Conservation (phyloP, 2,113 vertebrate genomes). For the Alethe diademata region DNA sequence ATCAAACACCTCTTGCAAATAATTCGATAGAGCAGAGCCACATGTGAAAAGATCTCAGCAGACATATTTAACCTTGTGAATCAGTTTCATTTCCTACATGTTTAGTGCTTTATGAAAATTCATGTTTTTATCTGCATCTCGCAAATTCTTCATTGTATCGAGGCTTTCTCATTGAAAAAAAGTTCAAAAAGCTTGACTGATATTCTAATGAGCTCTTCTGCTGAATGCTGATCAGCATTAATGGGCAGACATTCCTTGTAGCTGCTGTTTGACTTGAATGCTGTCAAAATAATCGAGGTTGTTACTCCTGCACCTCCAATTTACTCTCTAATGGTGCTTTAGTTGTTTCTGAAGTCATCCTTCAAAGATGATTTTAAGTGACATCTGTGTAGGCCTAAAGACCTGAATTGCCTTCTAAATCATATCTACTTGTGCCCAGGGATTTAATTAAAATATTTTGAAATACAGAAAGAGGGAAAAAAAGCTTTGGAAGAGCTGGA, state of each 20-base stretch:
- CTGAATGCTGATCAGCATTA: constrained; percentile 10
- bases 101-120: constrained; percentile 44
- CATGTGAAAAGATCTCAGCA: background rate
- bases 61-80: constrained; percentile 42
- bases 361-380: constrained; percentile 55
- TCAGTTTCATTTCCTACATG: constrained; percentile 36
- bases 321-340: constrained; percentile 12
- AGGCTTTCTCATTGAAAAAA: background rate
- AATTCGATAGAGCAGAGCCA: background rate
- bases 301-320: constrained; percentile 1
- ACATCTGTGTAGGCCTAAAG: constrained; percentile 46
- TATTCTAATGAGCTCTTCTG: background rate
- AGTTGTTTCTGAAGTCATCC: constrained; percentile 50
- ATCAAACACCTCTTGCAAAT: constrained; percentile 21
- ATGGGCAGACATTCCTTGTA: background rate
- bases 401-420: constrained; percentile 48
- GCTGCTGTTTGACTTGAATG: constrained; percentile 7
- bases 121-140: constrained; percentile 40
- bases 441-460: constrained; percentile 50
- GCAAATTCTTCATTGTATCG: background rate
- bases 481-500: background rate
- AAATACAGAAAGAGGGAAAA: background rate
- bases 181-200: background rate
- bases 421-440: background rate
- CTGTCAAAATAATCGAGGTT: constrained; percentile 40